Conservation (phyloP, 2,888 invertebrate genomes). For the Zaprionus bogoriensis region DNA sequence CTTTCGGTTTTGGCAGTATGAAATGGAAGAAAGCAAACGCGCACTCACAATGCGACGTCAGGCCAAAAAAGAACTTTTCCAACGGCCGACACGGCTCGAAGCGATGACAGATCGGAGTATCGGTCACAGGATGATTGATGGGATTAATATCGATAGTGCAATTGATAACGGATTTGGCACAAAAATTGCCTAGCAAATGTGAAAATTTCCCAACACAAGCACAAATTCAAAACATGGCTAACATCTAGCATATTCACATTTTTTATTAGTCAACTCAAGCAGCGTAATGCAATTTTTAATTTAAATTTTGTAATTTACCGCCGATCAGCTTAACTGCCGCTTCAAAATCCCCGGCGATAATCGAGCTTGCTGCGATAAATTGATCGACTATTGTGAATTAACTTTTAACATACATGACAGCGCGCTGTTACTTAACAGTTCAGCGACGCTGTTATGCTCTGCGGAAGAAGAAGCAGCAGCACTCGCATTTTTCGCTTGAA, state of each 20-base stretch:
- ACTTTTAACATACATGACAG: neutral
- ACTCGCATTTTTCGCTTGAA: neutral
- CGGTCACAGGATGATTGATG: neutral
- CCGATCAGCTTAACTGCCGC: neutral
- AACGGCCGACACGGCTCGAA: neutral
- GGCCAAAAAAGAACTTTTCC: neutral
- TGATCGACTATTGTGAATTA: neutral
- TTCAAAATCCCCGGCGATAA: neutral
- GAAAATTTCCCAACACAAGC: no score
- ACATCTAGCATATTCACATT: no score
- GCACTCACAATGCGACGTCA: neutral
- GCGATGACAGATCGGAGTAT: neutral
- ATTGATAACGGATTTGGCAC: neutral
- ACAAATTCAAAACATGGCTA: no score
- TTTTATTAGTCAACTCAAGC: no score
- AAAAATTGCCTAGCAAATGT: no score
- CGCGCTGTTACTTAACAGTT: constrained; percentile 3
- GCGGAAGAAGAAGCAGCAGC: constrained; percentile 18
- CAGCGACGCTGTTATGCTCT: constrained; percentile 4
- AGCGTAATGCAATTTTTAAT: no score
- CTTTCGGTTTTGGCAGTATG: neutral
- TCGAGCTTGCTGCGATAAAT: neutral
- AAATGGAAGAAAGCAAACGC: neutral
- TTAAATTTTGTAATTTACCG: neutral
- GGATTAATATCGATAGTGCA: neutral